Evolutionary conservation across 2,888 invertebrate genomes (phyloP).

Genomic region (Himalopsyche kuldschensis): DNA sequence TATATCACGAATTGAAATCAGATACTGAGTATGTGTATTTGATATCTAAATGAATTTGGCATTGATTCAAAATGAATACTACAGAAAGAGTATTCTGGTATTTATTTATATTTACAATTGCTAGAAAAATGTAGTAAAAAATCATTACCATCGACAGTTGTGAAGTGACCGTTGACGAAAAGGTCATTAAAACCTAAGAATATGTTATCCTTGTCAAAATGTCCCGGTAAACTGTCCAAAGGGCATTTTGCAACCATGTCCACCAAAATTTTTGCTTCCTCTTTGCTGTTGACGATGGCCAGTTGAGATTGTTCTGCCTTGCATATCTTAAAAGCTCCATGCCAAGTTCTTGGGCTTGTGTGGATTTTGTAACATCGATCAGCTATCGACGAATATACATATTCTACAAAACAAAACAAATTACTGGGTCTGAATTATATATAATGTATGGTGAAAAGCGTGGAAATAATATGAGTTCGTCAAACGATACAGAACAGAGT

Average conservation of each 20-base stretch:
- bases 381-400: background rate
- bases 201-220: background rate
- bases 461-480: too few relatives aligned
- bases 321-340: constrained; percentile 20
- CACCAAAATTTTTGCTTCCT: constrained; percentile 5
- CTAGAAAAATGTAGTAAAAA: background rate
- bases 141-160: constrained; percentile 11
- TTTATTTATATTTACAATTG: too few relatives aligned
- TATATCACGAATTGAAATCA: too few relatives aligned
- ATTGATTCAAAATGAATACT: too few relatives aligned
- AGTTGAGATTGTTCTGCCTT: constrained; percentile 14
- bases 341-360: constrained; percentile 9
- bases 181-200: constrained; percentile 24
- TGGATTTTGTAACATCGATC: constrained; percentile 31
- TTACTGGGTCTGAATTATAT: too few relatives aligned
- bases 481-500: too few relatives aligned
- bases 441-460: too few relatives aligned
- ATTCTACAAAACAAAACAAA: background rate
- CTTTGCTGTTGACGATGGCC: constrained; percentile 18
- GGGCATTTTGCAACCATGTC: constrained; percentile 4
- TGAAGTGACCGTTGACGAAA: background rate
- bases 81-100: too few relatives aligned
- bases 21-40: too few relatives aligned
- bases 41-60: too few relatives aligned
- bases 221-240: background rate